Percentiles rank a stretch among this genome's conserved stretches.
phyloP scores from a whole-genome alignment of 2,888 invertebrate genomes.

The Rhodophaea formosa region DNA sequence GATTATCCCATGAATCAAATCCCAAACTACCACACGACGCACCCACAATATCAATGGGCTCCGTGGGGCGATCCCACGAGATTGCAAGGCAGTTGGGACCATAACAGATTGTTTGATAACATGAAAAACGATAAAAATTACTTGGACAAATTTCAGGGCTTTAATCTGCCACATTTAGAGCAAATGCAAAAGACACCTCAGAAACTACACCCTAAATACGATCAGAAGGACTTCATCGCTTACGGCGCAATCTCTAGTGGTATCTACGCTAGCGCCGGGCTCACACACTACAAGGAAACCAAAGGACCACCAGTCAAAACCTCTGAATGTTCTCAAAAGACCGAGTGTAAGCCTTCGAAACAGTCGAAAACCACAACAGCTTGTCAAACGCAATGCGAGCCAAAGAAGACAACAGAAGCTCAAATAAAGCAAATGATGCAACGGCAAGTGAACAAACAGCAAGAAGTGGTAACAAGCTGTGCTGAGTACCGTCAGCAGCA shows the following conservation, averaged over 20 bases:
- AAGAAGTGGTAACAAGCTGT: slow-evolving; percentile 61
- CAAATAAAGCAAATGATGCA: slow-evolving; percentile 75
- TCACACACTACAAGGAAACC: slow-evolving; percentile 71
- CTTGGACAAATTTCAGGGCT: slow-evolving; percentile 81
- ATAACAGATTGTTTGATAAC: slow-evolving; percentile 71
- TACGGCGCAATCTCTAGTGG: slow-evolving; percentile 69
- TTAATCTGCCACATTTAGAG: slow-evolving; percentile 81
- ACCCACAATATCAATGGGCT: slow-evolving; percentile 84
- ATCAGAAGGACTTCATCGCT: slow-evolving; percentile 73
- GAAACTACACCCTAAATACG: slow-evolving; percentile 76
- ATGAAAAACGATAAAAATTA: slow-evolving; percentile 80
- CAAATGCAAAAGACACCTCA: slow-evolving; percentile 83
- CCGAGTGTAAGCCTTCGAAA: slow-evolving; percentile 67
- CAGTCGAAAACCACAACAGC: slow-evolving; percentile 71
- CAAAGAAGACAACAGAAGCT: slow-evolving; percentile 62
- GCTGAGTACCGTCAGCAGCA: slow-evolving; percentile 69
- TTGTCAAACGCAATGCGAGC: slow-evolving; percentile 73
- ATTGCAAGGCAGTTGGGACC: slow-evolving; percentile 77
- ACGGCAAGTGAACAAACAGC: slow-evolving; percentile 59
- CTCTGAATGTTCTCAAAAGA: slow-evolving; percentile 66
- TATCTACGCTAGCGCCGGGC: slow-evolving; percentile 55
- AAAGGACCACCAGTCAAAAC: slow-evolving; percentile 63
- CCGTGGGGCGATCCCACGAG: slow-evolving; percentile 77
- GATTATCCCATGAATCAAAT: slow-evolving; percentile 85
- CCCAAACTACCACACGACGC: slow-evolving; percentile 84